Percentiles rank a stretch among this genome's conserved stretches.
Evolutionary conservation across 2,797 vertebrate species (phyloP).

Genomic region (Acanthornis magna): DNA sequence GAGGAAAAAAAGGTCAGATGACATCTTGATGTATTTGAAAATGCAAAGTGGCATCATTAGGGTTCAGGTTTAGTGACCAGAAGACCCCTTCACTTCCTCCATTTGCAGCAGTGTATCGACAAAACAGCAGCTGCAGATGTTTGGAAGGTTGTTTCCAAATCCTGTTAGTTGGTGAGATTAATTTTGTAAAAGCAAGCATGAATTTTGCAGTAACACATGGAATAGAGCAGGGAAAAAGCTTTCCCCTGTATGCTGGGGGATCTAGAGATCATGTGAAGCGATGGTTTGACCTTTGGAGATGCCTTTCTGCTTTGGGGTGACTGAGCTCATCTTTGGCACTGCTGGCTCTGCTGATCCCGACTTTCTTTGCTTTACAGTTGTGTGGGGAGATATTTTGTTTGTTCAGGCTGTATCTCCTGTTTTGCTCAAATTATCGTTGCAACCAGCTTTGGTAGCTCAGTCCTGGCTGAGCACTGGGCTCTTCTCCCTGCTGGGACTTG

Average conservation of each 20-base stretch:
- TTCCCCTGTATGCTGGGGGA: background rate
- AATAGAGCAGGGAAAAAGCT: background rate
- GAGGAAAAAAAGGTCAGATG: background rate
- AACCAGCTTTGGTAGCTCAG: background rate
- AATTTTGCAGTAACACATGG: background rate
- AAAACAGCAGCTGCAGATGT: background rate
- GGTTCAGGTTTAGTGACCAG: background rate
- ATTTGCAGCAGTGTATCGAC: background rate
- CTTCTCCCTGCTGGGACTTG: background rate
- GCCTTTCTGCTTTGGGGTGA: background rate
- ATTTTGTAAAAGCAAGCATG: slow-evolving; percentile 36
- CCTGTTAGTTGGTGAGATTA: background rate
- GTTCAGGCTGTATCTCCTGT: background rate
- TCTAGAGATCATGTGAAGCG: background rate
- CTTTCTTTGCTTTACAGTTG: background rate
- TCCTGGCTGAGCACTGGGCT: background rate
- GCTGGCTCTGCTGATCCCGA: background rate
- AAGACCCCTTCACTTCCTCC: background rate
- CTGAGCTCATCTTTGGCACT: background rate
- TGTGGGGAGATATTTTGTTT: background rate
- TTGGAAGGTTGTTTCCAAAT: slow-evolving; percentile 11
- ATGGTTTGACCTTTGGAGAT: background rate
- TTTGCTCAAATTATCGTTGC: background rate
- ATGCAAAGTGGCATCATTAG: background rate
- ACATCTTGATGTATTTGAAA: background rate